phyloP scores from a whole-genome alignment of 2,113 vertebrate species.

The Thamnophis sirtalis region DNA sequence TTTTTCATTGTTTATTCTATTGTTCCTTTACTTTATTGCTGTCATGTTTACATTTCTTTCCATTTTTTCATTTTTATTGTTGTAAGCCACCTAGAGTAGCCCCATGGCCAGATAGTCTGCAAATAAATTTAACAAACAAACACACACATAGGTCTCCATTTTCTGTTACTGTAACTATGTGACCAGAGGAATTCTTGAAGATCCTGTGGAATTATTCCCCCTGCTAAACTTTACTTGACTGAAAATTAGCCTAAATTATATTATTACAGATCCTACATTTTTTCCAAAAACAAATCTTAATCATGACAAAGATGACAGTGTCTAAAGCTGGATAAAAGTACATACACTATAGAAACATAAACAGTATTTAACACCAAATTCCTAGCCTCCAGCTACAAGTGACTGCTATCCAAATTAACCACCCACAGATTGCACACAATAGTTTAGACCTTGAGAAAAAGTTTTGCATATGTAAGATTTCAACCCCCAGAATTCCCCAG shows the following conservation, averaged over 20 bases:
- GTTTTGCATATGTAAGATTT: not conserved
- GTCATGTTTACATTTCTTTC: too few species aligned
- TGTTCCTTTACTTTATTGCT: too few species aligned
- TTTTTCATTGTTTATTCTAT: not conserved
- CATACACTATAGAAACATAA: not conserved
- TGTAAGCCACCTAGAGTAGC: too few species aligned
- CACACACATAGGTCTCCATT: not conserved
- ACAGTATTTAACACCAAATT: not conserved
- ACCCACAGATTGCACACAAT: not conserved
- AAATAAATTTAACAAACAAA: not conserved
- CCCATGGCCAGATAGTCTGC: too few species aligned
- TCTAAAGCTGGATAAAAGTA: not conserved
- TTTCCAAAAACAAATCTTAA: not conserved
- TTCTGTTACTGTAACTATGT: not conserved
- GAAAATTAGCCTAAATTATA: not conserved
- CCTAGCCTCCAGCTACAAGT: not conserved
- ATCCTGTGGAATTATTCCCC: not conserved
- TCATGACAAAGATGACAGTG: not conserved
- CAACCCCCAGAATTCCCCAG: not conserved
- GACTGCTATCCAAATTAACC: not conserved
- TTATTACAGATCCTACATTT: not conserved
- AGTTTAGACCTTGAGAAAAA: not conserved
- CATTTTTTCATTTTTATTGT: too few species aligned
- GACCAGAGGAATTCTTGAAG: not conserved
- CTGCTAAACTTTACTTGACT: not conserved